phyloP scores from a whole-genome alignment of 1,140 invertebrate species.

The Frieseomelitta varia region DNA sequence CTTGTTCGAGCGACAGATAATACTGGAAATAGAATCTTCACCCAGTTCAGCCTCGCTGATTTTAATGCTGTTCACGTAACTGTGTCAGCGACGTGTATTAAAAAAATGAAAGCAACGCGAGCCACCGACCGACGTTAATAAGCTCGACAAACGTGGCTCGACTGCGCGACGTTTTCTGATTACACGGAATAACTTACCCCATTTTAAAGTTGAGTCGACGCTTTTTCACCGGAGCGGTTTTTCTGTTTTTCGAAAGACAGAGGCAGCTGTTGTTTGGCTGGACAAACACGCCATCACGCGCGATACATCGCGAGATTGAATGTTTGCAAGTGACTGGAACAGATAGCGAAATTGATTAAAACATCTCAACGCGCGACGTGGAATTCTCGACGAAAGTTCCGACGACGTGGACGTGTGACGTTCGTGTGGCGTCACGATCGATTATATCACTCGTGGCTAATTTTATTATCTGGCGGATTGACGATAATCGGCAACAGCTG shows the following conservation, averaged over 20 bases:
- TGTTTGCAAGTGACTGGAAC: background rate
- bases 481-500: too few species aligned
- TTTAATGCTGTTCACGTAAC: slow-evolving; percentile 36
- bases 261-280: too few species aligned
- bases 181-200: slow-evolving; percentile 2
- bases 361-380: too few species aligned
- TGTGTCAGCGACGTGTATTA: slow-evolving; percentile 28
- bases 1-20: background rate
- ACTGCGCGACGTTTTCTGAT: slow-evolving; percentile 5
- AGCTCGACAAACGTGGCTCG: slow-evolving; percentile 9
- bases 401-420: too few species aligned
- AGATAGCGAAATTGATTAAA: background rate
- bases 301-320: background rate
- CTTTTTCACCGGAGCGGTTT: background rate
- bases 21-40: slow-evolving; percentile 34
- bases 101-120: background rate
- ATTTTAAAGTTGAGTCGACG: background rate
- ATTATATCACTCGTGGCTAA: slow-evolving; percentile 6
- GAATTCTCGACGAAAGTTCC: too few species aligned
- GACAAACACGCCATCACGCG: background rate
- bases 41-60: background rate
- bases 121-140: background rate
- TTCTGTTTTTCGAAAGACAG: too few species aligned
- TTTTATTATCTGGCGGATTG: too few species aligned
- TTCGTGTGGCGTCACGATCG: background rate